Evolutionary conservation across 2,113 vertebrate genomes (phyloP).

Genomic region (Varanus komodoensis): DNA sequence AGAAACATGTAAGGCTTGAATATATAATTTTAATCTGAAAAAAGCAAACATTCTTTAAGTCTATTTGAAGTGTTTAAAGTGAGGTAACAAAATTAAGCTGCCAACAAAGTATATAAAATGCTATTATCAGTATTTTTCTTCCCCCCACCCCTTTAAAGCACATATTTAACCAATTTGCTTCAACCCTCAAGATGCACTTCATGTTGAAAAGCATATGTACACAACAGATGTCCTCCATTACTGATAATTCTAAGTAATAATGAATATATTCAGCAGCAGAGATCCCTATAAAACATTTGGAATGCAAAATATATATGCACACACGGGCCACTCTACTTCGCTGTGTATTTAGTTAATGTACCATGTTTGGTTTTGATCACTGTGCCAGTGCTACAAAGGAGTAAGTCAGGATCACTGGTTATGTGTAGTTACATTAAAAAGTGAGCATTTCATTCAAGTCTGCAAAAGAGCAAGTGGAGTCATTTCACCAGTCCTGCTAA

Average conservation of each 20-base stretch:
- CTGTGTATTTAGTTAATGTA: not conserved
- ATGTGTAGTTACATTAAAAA: not conserved
- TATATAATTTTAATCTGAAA: not conserved
- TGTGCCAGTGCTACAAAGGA: not conserved
- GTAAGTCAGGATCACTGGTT: not conserved
- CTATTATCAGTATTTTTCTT: conserved; percentile 23
- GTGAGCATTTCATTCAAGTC: not conserved
- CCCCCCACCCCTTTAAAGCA: not conserved
- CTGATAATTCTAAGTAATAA: conserved; percentile 31
- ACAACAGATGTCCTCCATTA: conserved; percentile 5
- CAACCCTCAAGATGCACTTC: conserved; percentile 7
- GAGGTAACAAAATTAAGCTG: not conserved
- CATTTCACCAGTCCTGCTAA: too few species aligned
- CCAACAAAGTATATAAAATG: not conserved
- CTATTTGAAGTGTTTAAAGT: not conserved
- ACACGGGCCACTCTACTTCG: not conserved
- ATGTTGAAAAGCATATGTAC: not conserved
- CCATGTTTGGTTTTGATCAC: not conserved
- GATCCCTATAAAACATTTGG: not conserved
- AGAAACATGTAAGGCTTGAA: not conserved
- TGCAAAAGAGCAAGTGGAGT: too few species aligned
- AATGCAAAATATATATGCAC: not conserved
- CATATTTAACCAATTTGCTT: conserved; percentile 1
- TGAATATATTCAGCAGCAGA: conserved; percentile 28
- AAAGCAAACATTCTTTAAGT: not conserved